Conservation (phyloP, 2,113 vertebrate species). For the Laterallus jamaicensis region DNA sequence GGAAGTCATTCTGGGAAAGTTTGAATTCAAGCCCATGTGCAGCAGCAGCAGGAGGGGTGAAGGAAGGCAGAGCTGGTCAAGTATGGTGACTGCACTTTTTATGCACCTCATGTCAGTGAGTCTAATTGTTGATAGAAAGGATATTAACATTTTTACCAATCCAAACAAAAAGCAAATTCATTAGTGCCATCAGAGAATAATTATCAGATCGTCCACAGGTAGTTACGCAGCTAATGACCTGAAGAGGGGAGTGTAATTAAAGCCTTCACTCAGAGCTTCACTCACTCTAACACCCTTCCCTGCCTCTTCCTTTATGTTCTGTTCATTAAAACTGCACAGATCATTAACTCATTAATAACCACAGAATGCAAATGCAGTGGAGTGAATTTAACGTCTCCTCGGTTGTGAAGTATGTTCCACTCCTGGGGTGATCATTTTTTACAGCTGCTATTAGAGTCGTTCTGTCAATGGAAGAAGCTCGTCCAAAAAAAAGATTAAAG, state of each 20-base stretch:
- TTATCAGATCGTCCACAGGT: conserved; percentile 12
- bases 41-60: not conserved
- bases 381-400: not conserved
- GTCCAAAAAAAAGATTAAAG: not conserved
- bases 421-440: not conserved
- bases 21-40: not conserved
- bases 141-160: not conserved
- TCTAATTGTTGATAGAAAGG: not conserved
- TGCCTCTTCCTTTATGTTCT: conserved; percentile 22
- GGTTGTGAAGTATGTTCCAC: not conserved
- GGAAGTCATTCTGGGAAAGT: not conserved
- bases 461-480: not conserved
- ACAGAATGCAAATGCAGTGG: not conserved
- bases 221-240: conserved; percentile 60
- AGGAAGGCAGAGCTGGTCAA: not conserved
- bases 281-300: not conserved
- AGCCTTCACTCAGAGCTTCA: not conserved
- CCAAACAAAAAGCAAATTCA: conserved; percentile 31
- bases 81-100: not conserved
- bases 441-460: not conserved
- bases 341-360: conserved; percentile 64
- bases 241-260: conserved; percentile 58
- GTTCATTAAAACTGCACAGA: conserved; percentile 54
- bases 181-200: conserved; percentile 12
- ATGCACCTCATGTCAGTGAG: not conserved